Evolutionary conservation across 2,797 vertebrate genomes (phyloP), one percentile per base, ranked within the genome.

Genomic region (Spinus olivaceus): DNA sequence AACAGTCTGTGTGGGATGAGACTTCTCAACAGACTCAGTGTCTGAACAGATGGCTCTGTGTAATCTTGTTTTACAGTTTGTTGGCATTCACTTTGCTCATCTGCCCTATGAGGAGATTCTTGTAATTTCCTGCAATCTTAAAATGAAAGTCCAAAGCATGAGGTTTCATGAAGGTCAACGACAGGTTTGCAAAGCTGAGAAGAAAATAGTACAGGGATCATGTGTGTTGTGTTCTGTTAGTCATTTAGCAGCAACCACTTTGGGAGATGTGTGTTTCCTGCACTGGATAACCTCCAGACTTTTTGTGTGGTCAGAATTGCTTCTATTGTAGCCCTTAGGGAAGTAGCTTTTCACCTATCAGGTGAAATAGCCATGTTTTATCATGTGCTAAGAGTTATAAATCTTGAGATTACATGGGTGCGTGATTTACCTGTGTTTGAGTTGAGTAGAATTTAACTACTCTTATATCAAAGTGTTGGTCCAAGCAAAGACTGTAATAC

Each of bases 11-110:
- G 39, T 41, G 79, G 56, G 60, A 65, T 47, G 63, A 88, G 47
- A 15, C 69, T 78, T 78, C 65, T 63, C 79, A 35, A 49, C 69
- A 56, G 67, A n/a, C 41, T 50, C 42, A 3, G 32, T 39, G 28
- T 56, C 65, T 74, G 61, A 94, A 64, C 90, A 95, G 82, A 90
- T 92, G 92, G 92, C 69, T 82, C 39, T 5, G 1, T 83, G 65
- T 89, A 88, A 93, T 94, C 71, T 83, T 90, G 74, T 60, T 88
- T 69, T 86, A 44, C 53, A 44, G 35, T 67, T 87, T 88, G 69
- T 44, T 88, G 89, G 70, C 84, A 49, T 86, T 89, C 20, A 3
- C 28, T 78, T 86, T 1, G 2, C 33, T 88, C 44, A 5, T 85
- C 82, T 76, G 39, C 32, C 63, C 50, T 47, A 5, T 2, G 2